A percentile compares a stretch with the other conserved stretches of the same genome.
Evolutionary conservation across 2,113 vertebrate species (phyloP).

Genomic region (Oryzias curvinotus): DNA sequence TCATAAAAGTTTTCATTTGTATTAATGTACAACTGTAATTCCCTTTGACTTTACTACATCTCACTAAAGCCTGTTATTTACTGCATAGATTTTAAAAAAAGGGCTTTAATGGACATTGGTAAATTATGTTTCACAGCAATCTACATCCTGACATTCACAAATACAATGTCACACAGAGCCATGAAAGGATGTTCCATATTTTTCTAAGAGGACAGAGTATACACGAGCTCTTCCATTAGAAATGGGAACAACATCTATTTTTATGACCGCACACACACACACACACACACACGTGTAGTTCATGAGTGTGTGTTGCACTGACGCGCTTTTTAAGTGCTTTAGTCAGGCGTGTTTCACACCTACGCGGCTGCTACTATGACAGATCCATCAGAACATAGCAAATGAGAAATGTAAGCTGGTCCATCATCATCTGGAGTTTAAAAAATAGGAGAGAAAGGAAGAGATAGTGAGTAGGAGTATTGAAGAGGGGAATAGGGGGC

Average conservation of each 20-base stretch:
- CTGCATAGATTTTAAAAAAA: no score
- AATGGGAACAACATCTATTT: constrained; percentile 13
- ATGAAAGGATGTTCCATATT: neutral
- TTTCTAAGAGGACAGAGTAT: neutral
- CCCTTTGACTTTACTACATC: no score
- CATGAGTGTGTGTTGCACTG: neutral
- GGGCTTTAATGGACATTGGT: no score
- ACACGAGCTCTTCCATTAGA: constrained; percentile 1
- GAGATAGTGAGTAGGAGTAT: neutral
- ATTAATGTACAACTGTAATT: no score
- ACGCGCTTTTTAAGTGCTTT: constrained; percentile 38
- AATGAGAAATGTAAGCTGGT: constrained; percentile 28
- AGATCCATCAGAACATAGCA: constrained; percentile 49
- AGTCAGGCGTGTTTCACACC: constrained; percentile 46
- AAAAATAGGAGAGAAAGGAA: neutral
- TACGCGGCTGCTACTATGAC: constrained; percentile 61
- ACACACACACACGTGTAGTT: constrained; percentile 5
- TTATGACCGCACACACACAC: neutral
- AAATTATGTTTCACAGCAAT: no score
- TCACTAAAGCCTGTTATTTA: no score
- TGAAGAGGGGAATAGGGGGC: neutral
- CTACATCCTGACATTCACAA: no score
- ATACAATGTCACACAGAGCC: neutral
- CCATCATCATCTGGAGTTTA: neutral
- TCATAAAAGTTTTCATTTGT: no score